phyloP scores from a whole-genome alignment of 2,113 vertebrate species.

The Plotosus lineatus region DNA sequence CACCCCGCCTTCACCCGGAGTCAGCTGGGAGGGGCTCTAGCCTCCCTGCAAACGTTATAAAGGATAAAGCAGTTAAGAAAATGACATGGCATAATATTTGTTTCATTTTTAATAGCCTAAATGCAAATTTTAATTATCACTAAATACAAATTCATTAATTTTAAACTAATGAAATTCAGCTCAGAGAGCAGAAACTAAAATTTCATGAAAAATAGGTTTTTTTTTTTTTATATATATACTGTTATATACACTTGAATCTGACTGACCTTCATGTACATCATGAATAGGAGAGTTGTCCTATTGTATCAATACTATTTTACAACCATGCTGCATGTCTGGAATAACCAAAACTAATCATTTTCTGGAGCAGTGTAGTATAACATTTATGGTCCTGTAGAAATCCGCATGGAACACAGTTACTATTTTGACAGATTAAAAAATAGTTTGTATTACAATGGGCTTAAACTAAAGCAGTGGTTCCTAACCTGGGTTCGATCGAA shows the following conservation, averaged over 20 bases:
- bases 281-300: neutral
- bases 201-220: neutral
- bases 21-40: too few relatives aligned
- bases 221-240: too few relatives aligned
- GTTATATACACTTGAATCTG: neutral
- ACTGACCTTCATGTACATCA: neutral
- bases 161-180: neutral
- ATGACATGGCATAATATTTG: neutral
- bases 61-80: too few relatives aligned
- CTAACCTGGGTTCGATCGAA: too few relatives aligned
- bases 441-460: too few relatives aligned
- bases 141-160: neutral
- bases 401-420: neutral
- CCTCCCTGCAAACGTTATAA: too few relatives aligned
- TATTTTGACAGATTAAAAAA: neutral
- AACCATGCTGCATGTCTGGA: neutral
- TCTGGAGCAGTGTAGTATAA: neutral
- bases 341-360: neutral
- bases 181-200: too few relatives aligned
- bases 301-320: neutral
- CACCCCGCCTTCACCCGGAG: too few relatives aligned
- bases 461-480: too few relatives aligned
- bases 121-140: neutral
- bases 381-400: neutral
- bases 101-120: neutral